phyloP scores from a whole-genome alignment of 2,888 invertebrate genomes.

The Panzeria rudis region DNA sequence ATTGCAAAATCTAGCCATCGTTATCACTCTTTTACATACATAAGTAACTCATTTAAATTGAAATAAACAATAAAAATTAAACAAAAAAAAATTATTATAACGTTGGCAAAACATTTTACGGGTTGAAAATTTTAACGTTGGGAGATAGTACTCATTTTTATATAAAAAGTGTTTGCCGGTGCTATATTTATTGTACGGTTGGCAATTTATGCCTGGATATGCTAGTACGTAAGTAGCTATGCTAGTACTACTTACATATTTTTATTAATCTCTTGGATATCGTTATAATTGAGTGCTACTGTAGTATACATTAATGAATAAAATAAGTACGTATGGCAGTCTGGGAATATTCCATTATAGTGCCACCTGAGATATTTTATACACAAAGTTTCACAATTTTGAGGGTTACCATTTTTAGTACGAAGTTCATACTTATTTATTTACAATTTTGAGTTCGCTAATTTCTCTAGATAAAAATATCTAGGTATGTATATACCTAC shows the following conservation, averaged over 20 bases:
- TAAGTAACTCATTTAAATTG: too few relatives aligned
- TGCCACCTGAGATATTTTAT: conserved; percentile 41
- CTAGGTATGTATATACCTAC: neutral
- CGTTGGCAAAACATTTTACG: too few relatives aligned
- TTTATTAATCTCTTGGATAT: neutral
- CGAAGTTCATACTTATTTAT: neutral
- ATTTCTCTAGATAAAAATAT: neutral
- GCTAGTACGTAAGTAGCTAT: too few relatives aligned
- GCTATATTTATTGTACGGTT: too few relatives aligned
- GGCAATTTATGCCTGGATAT: too few relatives aligned
- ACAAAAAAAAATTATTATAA: too few relatives aligned
- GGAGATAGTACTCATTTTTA: too few relatives aligned
- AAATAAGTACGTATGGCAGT: conserved; percentile 11
- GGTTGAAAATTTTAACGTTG: too few relatives aligned
- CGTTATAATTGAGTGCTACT: neutral
- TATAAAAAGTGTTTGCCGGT: too few relatives aligned
- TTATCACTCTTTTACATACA: too few relatives aligned
- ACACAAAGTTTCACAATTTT: conserved; percentile 60
- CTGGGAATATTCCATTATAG: conserved; percentile 68
- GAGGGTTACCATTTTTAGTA: conserved; percentile 47
- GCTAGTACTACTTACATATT: neutral
- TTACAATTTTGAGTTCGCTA: neutral
- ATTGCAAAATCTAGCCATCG: too few relatives aligned
- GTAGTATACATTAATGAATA: neutral
- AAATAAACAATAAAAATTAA: too few relatives aligned